Conservation (phyloP, 2,113 vertebrate species). For the Struthio camelus region DNA sequence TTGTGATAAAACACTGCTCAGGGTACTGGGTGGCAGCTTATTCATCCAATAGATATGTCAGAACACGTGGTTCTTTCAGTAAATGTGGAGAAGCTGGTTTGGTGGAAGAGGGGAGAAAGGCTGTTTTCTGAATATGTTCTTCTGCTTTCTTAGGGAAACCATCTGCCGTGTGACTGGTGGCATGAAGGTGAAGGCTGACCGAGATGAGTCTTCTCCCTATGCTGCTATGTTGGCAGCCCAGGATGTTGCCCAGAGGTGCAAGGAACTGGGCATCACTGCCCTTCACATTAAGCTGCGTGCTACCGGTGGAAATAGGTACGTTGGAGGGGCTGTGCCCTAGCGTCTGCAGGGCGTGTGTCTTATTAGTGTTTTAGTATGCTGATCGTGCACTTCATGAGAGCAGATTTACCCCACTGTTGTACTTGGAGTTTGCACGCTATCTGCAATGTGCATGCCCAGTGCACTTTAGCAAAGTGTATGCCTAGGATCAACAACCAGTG, state of each 20-base stretch:
- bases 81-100: not conserved
- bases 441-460: not conserved
- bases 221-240: conserved; percentile 97
- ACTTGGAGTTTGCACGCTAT: not conserved
- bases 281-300: conserved; percentile 97
- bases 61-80: not conserved
- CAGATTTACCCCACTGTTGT: not conserved
- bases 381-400: not conserved
- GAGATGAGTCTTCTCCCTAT: conserved; percentile 95
- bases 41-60: rapidly evolving
- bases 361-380: no score
- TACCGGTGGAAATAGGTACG: conserved; percentile 91
- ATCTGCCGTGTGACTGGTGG: conserved; percentile 98
- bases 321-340: not conserved
- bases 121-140: not conserved
- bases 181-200: conserved; percentile 98
- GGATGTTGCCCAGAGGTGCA: conserved; percentile 97
- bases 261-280: conserved; percentile 95
- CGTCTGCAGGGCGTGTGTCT: rapidly evolving
- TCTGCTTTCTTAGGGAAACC: conserved; percentile 83
- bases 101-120: not conserved
- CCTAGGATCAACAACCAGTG: not conserved
- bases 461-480: not conserved
- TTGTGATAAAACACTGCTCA: no score
- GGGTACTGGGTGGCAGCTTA: not conserved